These are phyloP conservation scores for Propithecus perrieri DNA, from an alignment of 2,797 vertebrate genomes.

Conservation along the genomic window DNA sequence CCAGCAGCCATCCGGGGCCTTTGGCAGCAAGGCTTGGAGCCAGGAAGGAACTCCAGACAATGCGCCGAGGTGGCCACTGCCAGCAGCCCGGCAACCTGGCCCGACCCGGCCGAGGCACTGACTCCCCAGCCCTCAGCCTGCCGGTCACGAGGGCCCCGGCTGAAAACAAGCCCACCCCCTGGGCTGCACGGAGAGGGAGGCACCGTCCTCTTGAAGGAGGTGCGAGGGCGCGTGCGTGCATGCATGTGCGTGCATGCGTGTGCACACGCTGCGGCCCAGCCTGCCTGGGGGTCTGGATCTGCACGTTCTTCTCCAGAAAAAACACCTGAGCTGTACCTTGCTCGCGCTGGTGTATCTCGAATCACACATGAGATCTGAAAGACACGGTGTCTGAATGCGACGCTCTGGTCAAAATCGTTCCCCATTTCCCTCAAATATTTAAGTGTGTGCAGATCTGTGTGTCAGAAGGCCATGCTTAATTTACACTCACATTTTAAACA, in stretches of 20 bases:
- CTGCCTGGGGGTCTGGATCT: no score
- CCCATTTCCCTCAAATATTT: no score
- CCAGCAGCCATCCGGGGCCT: no score
- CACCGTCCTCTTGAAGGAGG: neutral
- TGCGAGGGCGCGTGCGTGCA: neutral
- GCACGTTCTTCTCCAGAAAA: neutral
- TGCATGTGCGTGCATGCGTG: no score
- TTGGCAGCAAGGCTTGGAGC: accelerated
- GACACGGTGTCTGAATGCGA: neutral
- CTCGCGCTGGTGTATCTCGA: neutral
- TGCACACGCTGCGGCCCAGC: no score
- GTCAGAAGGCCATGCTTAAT: neutral
- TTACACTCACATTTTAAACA: neutral
- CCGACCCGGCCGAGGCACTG: neutral
- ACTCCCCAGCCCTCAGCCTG: neutral
- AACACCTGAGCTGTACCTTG: accelerated
- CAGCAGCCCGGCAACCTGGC: neutral
- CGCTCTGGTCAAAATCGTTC: neutral
- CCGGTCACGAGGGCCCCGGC: accelerated
- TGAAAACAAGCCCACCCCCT: neutral
- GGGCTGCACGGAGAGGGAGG: neutral
- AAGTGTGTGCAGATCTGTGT: neutral
- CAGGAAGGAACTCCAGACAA: neutral
- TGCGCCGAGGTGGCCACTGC: neutral
- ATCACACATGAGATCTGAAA: accelerated